Base-by-base conservation (phyloP, 53 echinoderm and acorn worm genomes). In the Paracentrotus lividus region DNA sequence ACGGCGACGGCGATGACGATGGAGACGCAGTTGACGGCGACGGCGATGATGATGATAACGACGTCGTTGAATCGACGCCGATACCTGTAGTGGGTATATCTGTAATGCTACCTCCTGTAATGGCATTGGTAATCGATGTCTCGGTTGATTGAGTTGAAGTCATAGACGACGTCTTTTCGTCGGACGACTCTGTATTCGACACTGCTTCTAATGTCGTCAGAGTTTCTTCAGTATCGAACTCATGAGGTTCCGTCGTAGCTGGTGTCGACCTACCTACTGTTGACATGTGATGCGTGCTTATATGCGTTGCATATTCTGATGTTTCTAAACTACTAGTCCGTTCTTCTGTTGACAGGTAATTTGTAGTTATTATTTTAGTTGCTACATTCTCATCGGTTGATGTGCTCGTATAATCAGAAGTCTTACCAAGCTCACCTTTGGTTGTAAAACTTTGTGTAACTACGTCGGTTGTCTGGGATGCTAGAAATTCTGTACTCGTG, bases 31-130 rank as follows among this genome's bases (percentile, higher is more conserved):
- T 4, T 77, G 43, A 16, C 20, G 77, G 23, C 29, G 77, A 45
- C 8, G 45, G 10, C 47, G 81, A 81, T 7, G 78, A 78, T n/a
- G 78, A 45, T 27, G 72, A 72, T 72, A 38, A 72, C 24, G 72
- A 68, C 33, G 32, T 31, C 4, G 77, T 81, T 47, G 81, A 47
- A 2, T 44, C 24, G 81, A 47, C 81, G 2, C 81, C 81, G 47
- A 81, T 47, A 27, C 27, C 81, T 47, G 81, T 81, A 15, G 81
- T 49, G n/a, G 27, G 81, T 81, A 81, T 81, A 81, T 44, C n/a
- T 27, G 47, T 49, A 10, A n/a, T 44, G 13, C 12, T 27, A 9
- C n/a, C 47, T 33, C 47, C 47, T n/a, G 81, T 44, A n/a, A 45
- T 47, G 15, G 12, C n/a, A 44, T 72, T 16, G 38, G 20, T 40